Evolutionary conservation across 2,113 vertebrate species (phyloP), one percentile per base, ranked within the genome.

Genomic region (Blennius ocellaris): DNA sequence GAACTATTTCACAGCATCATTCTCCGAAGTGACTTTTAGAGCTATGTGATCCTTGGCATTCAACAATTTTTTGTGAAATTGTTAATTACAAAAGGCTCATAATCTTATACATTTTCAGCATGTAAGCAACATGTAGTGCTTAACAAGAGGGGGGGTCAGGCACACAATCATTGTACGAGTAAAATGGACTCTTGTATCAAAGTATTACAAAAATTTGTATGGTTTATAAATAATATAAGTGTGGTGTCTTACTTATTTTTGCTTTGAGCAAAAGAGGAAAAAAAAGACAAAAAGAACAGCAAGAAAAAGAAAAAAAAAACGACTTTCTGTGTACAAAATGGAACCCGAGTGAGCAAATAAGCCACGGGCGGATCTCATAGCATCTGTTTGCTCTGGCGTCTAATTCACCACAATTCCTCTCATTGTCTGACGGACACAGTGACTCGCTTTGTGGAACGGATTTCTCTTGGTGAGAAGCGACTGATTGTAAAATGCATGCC

Each of bases 21-120:
- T 92, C 95, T 96, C 95, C 95, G 93, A 95, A 96, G 96, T 97
- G 97, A 97, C 97, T 97, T 92, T 93, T 94, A 93, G 90, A 93
- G 85, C 90, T 89, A 89, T 75, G 91, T 93, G 92, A 94, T 92
- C 87, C 90, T 91, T 90, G 89, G 83, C 90, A 92, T 93, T 83
- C 82, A 86, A 78, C 60, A 76, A 81, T 16, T 71, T 91, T 94
- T 91, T 91, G 85, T 92, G 91, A 90, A 86, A 87, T 83, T 93
- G 83, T 90, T 89, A 80, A 90, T 87, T 80, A 86, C 68, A 81
- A 88, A 84, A 78, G 82, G 73, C 87, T 90, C 76, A 85, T 85
- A 76, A 91, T 90, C 90, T 84, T 82, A 78, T 84, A 91, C 86
- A 83, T 92, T 87, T 92, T 87, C 83, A 92, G 93, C 93, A 94